Evolutionary conservation across 2,888 invertebrate species (phyloP), one percentile per base, ranked within the genome.

Genomic region (Liodrosophila aerea): DNA sequence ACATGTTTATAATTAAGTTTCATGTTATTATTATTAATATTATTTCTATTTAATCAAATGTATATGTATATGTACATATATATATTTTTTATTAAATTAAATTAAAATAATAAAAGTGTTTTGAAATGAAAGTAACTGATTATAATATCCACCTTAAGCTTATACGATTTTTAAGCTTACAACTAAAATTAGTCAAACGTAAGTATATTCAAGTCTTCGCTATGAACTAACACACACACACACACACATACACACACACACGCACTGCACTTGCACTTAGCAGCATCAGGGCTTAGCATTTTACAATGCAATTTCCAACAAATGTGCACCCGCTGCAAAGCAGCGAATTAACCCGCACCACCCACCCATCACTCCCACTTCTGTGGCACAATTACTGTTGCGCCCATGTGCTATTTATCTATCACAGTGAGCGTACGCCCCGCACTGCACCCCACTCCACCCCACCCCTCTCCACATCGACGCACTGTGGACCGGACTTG

Each of bases 371-470:
- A 4, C 15, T 1, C 11, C 16, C 13, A n/a, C 7, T 12, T n/a
- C 34, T 12, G 5, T 29, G 15, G 13, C 36, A 5, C 22, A 22
- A 22, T 22, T 22, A 22, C n/a, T 31, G 16, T 9, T 30, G 30
- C 47, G 29, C 52, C 49, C 58, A 15, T 43, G 43, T 62, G 62
- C 67, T 57, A 72, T 81, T 76, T 63, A 60, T 66, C 73, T 70
- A 54, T 52, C 27, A 49, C 47, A 51, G 46, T 52, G 43, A 34
- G 60, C 37, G 34, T n/a, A n/a, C n/a, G 44, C 60, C 63, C 62
- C 73, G 70, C 58, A 27, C 44, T 34, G 33, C 40, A 18, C 16
- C 37, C 13, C 46, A 12, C 22, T 18, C 4, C 22, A 22, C 13
- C 0, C 13, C 13, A n/a, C 16, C 33, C 33, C 0, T 33, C 18